These are phyloP conservation scores for Vimba vimba DNA, from an alignment of 2,113 vertebrate genomes.

Conservation along the genomic window DNA sequence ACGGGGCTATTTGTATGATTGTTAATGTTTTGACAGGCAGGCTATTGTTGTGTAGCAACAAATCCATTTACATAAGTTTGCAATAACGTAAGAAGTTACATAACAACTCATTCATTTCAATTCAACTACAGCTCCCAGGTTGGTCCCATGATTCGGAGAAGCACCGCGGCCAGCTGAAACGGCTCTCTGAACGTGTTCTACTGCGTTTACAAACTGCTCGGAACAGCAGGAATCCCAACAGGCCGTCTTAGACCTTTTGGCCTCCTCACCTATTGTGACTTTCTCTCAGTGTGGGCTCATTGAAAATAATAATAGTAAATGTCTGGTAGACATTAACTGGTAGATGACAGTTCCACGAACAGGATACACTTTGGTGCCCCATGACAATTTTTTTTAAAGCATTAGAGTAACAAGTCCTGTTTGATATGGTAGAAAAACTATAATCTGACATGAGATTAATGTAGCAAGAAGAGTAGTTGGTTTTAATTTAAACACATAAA, in stretches of 20 bases:
- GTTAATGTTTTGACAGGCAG: constrained; percentile 76
- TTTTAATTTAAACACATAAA: not conserved
- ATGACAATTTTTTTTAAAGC: not conserved
- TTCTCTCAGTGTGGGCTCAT: constrained; percentile 36
- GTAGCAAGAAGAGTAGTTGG: not conserved
- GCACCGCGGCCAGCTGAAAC: constrained; percentile 36
- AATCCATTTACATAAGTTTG: constrained; percentile 77
- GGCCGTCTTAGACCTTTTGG: constrained; percentile 39
- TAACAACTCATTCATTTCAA: constrained; percentile 74
- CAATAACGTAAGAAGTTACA: constrained; percentile 75
- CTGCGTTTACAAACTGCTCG: constrained; percentile 35
- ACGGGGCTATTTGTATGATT: constrained; percentile 65
- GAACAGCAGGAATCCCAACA: constrained; percentile 47
- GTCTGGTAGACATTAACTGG: not conserved
- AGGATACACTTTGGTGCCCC: constrained; percentile 1
- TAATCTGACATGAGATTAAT: not conserved
- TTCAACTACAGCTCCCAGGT: constrained; percentile 68
- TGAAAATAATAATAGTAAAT: constrained; percentile 35
- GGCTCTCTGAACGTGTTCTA: constrained; percentile 45
- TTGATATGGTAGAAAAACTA: constrained; percentile 5
- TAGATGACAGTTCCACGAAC: constrained; percentile 17
- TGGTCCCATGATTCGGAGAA: constrained; percentile 67
- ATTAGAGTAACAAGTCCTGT: not conserved
- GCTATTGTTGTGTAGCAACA: constrained; percentile 76
- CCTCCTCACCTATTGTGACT: constrained; percentile 49